Percentiles rank a stretch among this genome's conserved stretches.
Evolutionary conservation across 2,797 vertebrate genomes (phyloP).

Genomic region (Fistularia commersonii): DNA sequence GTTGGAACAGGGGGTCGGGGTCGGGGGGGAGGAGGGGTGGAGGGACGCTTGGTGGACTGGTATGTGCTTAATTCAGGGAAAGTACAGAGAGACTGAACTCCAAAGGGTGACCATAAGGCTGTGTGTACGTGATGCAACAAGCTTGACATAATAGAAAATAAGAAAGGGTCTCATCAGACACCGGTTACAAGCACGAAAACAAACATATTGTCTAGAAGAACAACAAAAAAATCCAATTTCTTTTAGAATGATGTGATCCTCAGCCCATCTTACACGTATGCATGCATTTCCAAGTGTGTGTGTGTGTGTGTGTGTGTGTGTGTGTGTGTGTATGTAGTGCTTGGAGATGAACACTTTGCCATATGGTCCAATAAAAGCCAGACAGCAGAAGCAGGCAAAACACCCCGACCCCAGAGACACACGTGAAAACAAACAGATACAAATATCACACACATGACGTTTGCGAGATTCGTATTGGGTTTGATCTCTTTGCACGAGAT

Average conservation of each 20-base stretch:
- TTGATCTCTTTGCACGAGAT: constrained; percentile 13
- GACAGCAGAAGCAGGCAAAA: constrained; percentile 36
- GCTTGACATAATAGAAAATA: too few species aligned
- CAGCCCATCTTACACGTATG: constrained; percentile 7
- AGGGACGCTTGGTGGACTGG: too few species aligned
- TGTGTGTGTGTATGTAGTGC: constrained; percentile 20
- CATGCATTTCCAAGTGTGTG: constrained; percentile 1
- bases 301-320: constrained; percentile 4
- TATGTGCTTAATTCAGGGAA: constrained; percentile 36
- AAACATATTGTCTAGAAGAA: too few species aligned
- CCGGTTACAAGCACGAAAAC: too few species aligned
- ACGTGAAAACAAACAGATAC: not conserved
- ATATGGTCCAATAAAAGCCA: constrained; percentile 62
- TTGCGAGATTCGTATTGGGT: constrained; percentile 4
- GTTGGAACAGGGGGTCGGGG: constrained; percentile 27
- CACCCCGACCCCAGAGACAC: constrained; percentile 24
- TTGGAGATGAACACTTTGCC: constrained; percentile 55
- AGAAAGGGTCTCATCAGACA: too few species aligned
- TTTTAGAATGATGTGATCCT: too few species aligned
- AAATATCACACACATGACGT: constrained; percentile 11
- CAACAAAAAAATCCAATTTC: too few species aligned
- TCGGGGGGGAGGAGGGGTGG: constrained; percentile 2
- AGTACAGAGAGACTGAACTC: constrained; percentile 32
- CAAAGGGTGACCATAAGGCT: too few species aligned
- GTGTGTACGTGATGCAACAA: too few species aligned